Conservation (phyloP, 2,113 vertebrate genomes). For the Daphoenositta chrysoptera region DNA sequence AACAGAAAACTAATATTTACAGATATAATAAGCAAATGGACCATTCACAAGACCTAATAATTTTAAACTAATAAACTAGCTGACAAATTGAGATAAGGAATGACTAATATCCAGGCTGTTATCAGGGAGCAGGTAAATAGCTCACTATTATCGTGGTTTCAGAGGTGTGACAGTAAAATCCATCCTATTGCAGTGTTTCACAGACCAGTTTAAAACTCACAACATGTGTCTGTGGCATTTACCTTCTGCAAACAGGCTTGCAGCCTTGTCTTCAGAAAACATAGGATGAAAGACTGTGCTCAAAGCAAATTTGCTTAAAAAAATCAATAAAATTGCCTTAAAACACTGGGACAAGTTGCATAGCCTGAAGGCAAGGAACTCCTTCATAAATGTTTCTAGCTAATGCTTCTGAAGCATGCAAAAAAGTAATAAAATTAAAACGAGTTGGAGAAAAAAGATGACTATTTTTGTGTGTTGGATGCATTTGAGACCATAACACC, state of each 20-base stretch:
- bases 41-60: background rate
- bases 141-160: background rate
- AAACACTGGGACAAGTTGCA: constrained; percentile 34
- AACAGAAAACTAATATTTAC: background rate
- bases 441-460: background rate
- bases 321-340: constrained; percentile 37
- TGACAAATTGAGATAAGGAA: background rate
- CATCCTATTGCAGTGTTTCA: background rate
- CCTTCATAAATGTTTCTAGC: background rate
- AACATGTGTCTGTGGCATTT: background rate
- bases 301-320: constrained; percentile 39
- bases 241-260: background rate
- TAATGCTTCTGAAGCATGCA: constrained; percentile 6
- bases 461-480: background rate
- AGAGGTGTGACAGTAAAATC: background rate
- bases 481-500: background rate
- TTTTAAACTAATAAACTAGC: background rate
- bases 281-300: background rate
- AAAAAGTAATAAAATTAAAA: background rate
- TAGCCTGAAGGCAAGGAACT: constrained; percentile 21
- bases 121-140: background rate
- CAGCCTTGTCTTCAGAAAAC: background rate
- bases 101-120: background rate
- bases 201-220: background rate
- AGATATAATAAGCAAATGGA: background rate